A percentile compares a stretch with the other conserved stretches of the same genome.
phyloP scores from a whole-genome alignment of 2,888 invertebrate genomes.

The Protonemura montana region DNA sequence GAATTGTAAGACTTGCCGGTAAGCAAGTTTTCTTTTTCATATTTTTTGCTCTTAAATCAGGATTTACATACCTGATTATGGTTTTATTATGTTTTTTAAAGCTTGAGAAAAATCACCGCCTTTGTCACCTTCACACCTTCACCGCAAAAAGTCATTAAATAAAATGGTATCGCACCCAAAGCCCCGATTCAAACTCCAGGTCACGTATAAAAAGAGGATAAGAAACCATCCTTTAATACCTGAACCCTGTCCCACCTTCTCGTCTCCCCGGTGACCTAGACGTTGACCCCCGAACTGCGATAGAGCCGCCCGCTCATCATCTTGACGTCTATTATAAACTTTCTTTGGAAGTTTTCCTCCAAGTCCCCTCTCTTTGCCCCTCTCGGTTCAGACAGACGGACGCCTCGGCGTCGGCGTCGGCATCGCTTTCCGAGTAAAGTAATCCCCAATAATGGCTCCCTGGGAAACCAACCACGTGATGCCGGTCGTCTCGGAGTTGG shows the following conservation, averaged over 20 bases:
- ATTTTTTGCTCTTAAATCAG: no score
- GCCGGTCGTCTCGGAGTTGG: not conserved
- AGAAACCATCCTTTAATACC: not conserved
- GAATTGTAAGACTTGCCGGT: no score
- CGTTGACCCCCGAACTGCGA: not conserved
- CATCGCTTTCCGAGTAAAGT: not conserved
- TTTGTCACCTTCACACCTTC: no score
- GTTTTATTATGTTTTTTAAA: no score
- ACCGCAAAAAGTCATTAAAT: not conserved
- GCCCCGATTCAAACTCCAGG: not conserved
- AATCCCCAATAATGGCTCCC: not conserved
- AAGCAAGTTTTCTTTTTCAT: no score
- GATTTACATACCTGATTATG: no score
- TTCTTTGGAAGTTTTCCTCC: no score
- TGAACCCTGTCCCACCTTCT: not conserved
- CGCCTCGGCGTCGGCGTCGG: not conserved
- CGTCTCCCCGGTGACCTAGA: not conserved
- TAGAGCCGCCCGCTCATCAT: not conserved
- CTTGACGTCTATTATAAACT: no score
- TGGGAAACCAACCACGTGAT: not conserved
- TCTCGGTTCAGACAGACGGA: not conserved
- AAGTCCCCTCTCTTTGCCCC: not conserved
- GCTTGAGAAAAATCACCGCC: no score
- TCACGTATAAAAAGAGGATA: not conserved
- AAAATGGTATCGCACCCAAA: not conserved